Evolutionary conservation across 2,797 vertebrate genomes (phyloP).

Genomic region (Parauchenoglanis punctatus): DNA sequence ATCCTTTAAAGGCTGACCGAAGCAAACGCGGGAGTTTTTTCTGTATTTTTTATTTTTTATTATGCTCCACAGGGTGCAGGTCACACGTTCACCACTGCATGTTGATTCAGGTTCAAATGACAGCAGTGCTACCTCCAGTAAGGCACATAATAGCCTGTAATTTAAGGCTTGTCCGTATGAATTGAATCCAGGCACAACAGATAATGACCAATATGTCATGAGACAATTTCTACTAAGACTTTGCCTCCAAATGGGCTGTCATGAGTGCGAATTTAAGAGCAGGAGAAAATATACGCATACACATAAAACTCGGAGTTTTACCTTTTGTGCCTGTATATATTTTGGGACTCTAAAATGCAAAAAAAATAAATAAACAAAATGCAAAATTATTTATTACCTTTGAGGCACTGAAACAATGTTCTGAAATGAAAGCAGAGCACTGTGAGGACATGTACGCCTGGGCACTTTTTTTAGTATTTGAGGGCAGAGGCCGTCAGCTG

Average conservation of each 20-base stretch:
- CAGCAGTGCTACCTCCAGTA: constrained; percentile 61
- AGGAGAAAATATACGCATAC: constrained; percentile 52
- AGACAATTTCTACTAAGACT: constrained; percentile 64
- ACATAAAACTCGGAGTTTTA: constrained; percentile 30
- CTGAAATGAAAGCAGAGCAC: constrained; percentile 1
- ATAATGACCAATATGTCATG: constrained; percentile 70
- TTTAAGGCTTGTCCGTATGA: constrained; percentile 69
- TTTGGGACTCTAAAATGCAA: neutral
- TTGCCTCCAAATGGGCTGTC: constrained; percentile 58
- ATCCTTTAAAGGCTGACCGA: constrained; percentile 55
- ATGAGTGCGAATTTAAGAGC: constrained; percentile 38
- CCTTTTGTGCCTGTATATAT: neutral
- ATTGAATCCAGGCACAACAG: constrained; percentile 62
- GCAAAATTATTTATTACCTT: neutral
- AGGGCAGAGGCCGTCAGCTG: constrained; percentile 37
- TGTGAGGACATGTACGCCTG: neutral
- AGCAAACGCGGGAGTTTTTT: constrained; percentile 58
- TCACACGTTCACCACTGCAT: constrained; percentile 61
- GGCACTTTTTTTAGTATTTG: neutral
- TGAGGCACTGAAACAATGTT: constrained; percentile 19
- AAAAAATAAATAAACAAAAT: neutral
- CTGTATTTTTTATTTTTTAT: constrained; percentile 29
- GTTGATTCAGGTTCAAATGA: constrained; percentile 64
- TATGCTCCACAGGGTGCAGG: constrained; percentile 49
- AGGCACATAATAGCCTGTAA: constrained; percentile 66